phyloP scores from a whole-genome alignment of 2,113 vertebrate species.

The Ardeotis arabs region DNA sequence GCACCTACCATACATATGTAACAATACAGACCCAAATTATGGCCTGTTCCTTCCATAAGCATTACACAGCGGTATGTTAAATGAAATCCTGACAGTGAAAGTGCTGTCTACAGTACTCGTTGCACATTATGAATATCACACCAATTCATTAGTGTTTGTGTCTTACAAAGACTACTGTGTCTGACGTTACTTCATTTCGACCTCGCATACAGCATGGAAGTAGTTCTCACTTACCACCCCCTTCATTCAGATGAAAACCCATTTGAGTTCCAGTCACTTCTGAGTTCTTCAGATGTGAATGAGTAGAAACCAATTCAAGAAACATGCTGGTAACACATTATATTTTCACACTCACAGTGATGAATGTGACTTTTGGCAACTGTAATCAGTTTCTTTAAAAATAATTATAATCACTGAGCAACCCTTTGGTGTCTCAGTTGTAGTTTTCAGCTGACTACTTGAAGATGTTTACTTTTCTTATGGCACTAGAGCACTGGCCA shows the following conservation, averaged over 20 bases:
- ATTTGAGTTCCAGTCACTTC: not conserved
- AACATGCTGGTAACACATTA: not conserved
- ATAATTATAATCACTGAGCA: not conserved
- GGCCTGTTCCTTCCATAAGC: not conserved
- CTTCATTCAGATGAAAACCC: not conserved
- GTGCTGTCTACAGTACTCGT: not conserved
- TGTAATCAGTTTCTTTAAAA: not conserved
- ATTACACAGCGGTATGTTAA: not conserved
- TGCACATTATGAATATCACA: not conserved
- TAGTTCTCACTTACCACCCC: not conserved
- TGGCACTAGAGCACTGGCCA: not conserved
- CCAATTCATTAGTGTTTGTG: not conserved
- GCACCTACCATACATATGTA: not conserved
- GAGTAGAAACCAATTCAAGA: not conserved
- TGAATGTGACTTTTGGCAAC: conserved; percentile 16
- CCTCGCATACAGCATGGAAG: not conserved
- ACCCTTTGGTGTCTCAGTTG: not conserved
- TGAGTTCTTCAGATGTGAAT: not conserved
- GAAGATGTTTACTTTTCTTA: not conserved
- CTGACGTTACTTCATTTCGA: not conserved
- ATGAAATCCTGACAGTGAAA: not conserved
- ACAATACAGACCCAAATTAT: not conserved
- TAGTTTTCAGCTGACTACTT: not conserved
- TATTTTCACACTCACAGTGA: not conserved
- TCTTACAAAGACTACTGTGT: not conserved